Conservation (phyloP, 2,113 vertebrate species). For the Paracanthobrama guichenoti region DNA sequence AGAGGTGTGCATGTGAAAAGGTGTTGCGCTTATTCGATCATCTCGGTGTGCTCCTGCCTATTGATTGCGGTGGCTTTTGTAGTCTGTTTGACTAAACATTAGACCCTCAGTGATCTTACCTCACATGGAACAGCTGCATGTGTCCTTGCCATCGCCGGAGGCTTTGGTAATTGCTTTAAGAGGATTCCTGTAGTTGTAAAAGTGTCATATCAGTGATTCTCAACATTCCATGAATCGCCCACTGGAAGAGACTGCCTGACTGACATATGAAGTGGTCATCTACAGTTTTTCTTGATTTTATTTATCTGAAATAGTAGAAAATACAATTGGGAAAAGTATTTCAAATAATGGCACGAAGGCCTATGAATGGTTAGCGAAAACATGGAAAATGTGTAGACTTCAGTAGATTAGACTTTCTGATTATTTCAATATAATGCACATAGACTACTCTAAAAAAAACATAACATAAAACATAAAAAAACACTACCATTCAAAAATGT, state of each 20-base stretch:
- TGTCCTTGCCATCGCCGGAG: background rate
- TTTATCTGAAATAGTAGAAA: background rate
- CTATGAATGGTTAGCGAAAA: background rate
- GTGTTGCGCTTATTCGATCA: slow-evolving; percentile 21
- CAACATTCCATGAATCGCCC: background rate
- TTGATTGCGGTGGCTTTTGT: background rate
- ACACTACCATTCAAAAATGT: too few relatives aligned
- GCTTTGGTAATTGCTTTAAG: background rate
- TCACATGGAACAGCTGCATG: background rate
- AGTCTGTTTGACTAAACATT: slow-evolving; percentile 32
- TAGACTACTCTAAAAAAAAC: background rate
- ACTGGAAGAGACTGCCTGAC: background rate
- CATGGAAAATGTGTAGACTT: too few relatives aligned
- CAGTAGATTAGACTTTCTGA: too few relatives aligned
- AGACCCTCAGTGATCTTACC: slow-evolving; percentile 4
- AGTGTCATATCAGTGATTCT: background rate
- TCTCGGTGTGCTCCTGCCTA: background rate
- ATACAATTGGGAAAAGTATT: background rate
- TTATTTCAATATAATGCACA: background rate
- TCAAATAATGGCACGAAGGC: background rate
- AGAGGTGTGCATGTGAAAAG: background rate
- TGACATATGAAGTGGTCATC: background rate
- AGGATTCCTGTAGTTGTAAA: background rate
- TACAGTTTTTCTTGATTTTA: background rate
- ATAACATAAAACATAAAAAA: too few relatives aligned